Conservation (phyloP, 1,140 invertebrate species). For the Venturia canescens region DNA sequence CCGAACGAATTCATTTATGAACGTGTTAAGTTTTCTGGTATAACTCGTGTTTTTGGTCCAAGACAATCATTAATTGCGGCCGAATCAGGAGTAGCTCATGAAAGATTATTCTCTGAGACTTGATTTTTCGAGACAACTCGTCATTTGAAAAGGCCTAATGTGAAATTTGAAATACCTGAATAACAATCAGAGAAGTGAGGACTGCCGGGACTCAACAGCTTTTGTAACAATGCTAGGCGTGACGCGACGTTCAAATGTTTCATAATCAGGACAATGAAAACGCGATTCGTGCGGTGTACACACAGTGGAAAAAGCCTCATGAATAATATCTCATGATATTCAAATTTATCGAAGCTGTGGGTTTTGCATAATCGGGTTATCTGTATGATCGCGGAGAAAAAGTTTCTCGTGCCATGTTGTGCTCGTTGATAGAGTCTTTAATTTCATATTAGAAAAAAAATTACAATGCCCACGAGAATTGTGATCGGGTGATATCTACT, state of each 20-base stretch:
- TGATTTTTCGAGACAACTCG: not conserved
- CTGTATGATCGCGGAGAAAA: not conserved
- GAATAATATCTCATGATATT: slow-evolving; percentile 55
- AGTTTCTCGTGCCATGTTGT: not conserved
- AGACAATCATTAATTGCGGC: too few relatives aligned
- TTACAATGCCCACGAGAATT: not conserved
- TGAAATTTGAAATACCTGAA: slow-evolving; percentile 46
- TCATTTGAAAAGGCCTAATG: slow-evolving; percentile 48
- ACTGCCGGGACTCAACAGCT: slow-evolving; percentile 68
- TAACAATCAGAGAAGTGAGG: slow-evolving; percentile 53
- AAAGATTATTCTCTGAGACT: slow-evolving; percentile 54
- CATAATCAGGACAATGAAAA: slow-evolving; percentile 64
- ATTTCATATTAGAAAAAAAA: not conserved
- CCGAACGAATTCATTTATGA: too few relatives aligned
- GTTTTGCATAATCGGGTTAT: not conserved
- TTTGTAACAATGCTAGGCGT: slow-evolving; percentile 75
- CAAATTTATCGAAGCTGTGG: slow-evolving; percentile 2
- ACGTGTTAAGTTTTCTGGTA: too few relatives aligned
- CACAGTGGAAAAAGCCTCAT: slow-evolving; percentile 52
- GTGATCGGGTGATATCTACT: not conserved
- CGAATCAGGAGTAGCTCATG: slow-evolving; percentile 21
- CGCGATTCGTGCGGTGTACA: slow-evolving; percentile 41
- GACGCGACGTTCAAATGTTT: slow-evolving; percentile 63
- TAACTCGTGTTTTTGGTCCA: too few relatives aligned
- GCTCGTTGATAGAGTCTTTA: not conserved